Evolutionary conservation across 2,797 vertebrate species (phyloP), one percentile per base, ranked within the genome.

Genomic region (Hemitrygon akajei): DNA sequence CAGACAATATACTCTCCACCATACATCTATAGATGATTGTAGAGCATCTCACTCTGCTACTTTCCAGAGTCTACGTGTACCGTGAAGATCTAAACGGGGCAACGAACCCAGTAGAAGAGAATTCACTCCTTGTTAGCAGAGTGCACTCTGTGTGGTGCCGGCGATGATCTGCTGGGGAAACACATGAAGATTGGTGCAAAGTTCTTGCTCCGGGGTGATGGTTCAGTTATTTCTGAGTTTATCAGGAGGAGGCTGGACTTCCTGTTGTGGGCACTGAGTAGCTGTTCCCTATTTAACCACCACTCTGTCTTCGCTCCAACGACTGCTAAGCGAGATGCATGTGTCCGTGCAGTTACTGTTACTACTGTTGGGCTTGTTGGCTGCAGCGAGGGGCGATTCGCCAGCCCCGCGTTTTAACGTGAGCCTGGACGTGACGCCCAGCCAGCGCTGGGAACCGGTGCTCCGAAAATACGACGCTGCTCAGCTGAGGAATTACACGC

Each of bases 341-440:
- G 71, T 20, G 71, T 66, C 63, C 63, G 14, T 1, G n/a, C 0
- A 0, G 27, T 18, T 76, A 25, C 94, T 27, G 93, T 77, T 94
- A 94, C 93, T 94, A 94, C 76, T 22, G 92, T 58, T 95, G 40
- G 12, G 82, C 86, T 71, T 81, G 76, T 63, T 47, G 9, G 20
- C 77, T 6, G 6, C 71, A 0, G 0, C 37, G 6, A 1, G 0
- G 84, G 86, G 93, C 40, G 77, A 0, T 95, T 86, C 30, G 0
- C 11, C 93, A 30, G 30, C 77, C 10, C 93, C 77, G 25, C n/a
- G 22, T 6, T 96, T 95, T 71, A 96, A 95, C 5, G 95, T 97
- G 92, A 97, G 96, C 95, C 94, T 97, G 95, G 97, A 97, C 94
- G 94, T 37, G 79, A 95, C 95, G 0, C 93, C 97, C 0, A 94